Conservation (phyloP, 2,888 invertebrate genomes). For the Actias luna region DNA sequence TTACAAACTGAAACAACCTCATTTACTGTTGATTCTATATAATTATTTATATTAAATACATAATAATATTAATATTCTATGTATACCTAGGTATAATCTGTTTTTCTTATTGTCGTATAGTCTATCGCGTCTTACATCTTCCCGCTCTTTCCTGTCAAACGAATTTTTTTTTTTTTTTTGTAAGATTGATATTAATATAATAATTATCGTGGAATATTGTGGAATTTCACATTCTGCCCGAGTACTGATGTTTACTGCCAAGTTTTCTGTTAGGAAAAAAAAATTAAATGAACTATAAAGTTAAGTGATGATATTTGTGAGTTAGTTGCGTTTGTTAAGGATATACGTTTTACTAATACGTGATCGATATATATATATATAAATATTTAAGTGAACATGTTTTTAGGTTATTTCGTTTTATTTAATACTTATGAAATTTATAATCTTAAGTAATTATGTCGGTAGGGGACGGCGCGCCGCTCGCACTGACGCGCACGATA, state of each 20-base stretch:
- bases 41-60: conserved; percentile 22
- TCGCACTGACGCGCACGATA: background rate
- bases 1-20: conserved; percentile 60
- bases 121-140: conserved; percentile 35
- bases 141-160: conserved; percentile 50
- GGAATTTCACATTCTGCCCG: conserved; percentile 50
- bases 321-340: conserved; percentile 75
- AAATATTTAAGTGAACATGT: conserved; percentile 64
- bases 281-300: conserved; percentile 40
- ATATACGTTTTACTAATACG: conserved; percentile 69
- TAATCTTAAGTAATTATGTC: conserved; percentile 56
- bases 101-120: conserved; percentile 46
- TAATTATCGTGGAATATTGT: conserved; percentile 40
- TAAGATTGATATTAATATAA: conserved; percentile 57
- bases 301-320: conserved; percentile 68
- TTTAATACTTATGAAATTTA: conserved; percentile 52
- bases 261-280: conserved; percentile 63
- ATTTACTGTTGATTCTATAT: conserved; percentile 55
- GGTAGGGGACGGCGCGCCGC: conserved; percentile 56
- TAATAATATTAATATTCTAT: conserved; percentile 11
- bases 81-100: conserved; percentile 32
- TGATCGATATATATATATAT: too few relatives aligned
- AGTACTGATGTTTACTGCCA: conserved; percentile 77
- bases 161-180: conserved; percentile 43
- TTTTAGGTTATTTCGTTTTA: conserved; percentile 76